Base-by-base conservation (phyloP, 2,797 vertebrate species). In the Leontopithecus rosalia region DNA sequence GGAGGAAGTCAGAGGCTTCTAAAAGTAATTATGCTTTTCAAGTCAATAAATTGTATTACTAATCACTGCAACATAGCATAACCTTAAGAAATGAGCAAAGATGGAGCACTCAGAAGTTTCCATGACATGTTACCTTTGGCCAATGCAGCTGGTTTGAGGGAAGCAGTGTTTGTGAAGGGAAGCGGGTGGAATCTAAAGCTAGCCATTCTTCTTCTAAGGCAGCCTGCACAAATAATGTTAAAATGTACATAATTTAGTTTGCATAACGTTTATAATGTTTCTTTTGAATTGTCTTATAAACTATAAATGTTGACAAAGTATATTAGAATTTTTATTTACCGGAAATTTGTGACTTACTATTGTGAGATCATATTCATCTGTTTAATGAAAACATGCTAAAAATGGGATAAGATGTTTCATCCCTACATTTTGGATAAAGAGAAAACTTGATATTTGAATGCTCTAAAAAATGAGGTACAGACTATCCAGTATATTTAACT, bases 21-120 rank as follows among this genome's bases (percentile, higher is more conserved):
- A 98, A 99, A 99, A 99, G 98, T 99, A 99, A 99, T 99, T 98
- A 98, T 99, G 98, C 99, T 99, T 99, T 99, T 99, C 98, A 98
- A 99, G 98, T 98, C 98, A 99, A 99, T 99, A 99, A 98, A 99
- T 99, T 98, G 98, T 96, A 98, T 12, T 99, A 99, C 99, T 99
- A 99, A 99, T 99, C 99, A 99, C 95, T 67, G 95, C 96, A 97
- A 98, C 97, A 96, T 9, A 98, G 98, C 97, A 97, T 98, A 98
- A 98, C 97, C 98, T 98, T 96, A 97, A 98, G 97, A 97, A 98
- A 98, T n/a, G 95, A 98, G 98, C 95, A 98, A 97, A 98, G 97
- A 98, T 97, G 17, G 97, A 98, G 97, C 97, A 97, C 82, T 96
- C 97, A 98, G 98, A 98, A 98, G 97, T 98, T 98, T 98, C 96